Percentiles rank a stretch among this genome's conserved stretches.
Conservation (phyloP, 2,888 invertebrate species). For the Bibio marci region DNA sequence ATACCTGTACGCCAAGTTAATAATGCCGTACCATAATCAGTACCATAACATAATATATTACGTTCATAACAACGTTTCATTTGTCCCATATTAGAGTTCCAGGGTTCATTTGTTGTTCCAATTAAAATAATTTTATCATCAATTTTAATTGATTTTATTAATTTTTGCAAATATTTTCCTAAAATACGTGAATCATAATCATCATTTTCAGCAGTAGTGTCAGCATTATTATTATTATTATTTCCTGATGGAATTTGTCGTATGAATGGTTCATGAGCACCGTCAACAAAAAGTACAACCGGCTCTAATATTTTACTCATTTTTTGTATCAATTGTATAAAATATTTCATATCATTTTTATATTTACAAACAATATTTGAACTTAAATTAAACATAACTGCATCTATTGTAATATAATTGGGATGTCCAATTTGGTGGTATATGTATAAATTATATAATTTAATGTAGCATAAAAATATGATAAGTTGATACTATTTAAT, state of each 20-base stretch:
- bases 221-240: not conserved
- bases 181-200: constrained; percentile 33
- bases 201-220: constrained; percentile 24
- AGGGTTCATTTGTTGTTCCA: constrained; percentile 35
- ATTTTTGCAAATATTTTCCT: constrained; percentile 32
- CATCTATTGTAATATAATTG: constrained; percentile 25
- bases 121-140: constrained; percentile 37
- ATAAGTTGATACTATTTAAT: no score
- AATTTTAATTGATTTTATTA: constrained; percentile 33
- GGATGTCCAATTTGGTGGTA: no score
- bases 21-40: constrained; percentile 24
- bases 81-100: constrained; percentile 24
- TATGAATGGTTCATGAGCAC: constrained; percentile 37
- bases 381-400: constrained; percentile 45
- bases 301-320: constrained; percentile 41
- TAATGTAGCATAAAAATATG: no score
- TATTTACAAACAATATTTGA: constrained; percentile 41
- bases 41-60: constrained; percentile 20
- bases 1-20: constrained; percentile 20
- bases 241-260: constrained; percentile 24
- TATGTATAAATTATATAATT: no score
- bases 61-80: constrained; percentile 22
- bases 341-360: constrained; percentile 40
- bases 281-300: constrained; percentile 37
- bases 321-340: constrained; percentile 43